Percentiles rank a stretch among this genome's conserved stretches.
Conservation (phyloP, 2,888 invertebrate species). For the Agapostemon virescens region DNA sequence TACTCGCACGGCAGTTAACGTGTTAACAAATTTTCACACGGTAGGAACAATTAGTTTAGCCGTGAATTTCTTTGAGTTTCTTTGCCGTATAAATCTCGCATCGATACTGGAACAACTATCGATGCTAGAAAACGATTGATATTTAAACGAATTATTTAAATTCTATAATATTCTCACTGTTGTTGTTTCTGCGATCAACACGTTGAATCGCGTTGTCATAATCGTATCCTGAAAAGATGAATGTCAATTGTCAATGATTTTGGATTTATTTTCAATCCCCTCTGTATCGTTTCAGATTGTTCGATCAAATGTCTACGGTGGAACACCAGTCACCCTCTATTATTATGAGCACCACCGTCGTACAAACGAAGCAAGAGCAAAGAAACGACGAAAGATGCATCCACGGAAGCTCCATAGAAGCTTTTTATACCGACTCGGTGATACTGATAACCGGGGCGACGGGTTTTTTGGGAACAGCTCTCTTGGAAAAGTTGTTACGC, state of each 20-base stretch:
- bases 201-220: too few species aligned
- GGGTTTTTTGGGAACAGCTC: slow-evolving; percentile 96
- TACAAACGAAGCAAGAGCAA: slow-evolving; percentile 69
- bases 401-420: slow-evolving; percentile 74
- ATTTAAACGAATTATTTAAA: not conserved
- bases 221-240: not conserved
- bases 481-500: slow-evolving; percentile 94
- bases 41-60: not conserved
- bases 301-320: slow-evolving; percentile 41
- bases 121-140: not conserved
- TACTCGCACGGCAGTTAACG: not conserved
- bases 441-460: slow-evolving; percentile 86
- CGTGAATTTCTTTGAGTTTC: not conserved
- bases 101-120: not conserved
- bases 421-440: slow-evolving; percentile 82
- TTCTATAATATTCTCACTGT: too few species aligned
- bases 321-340: slow-evolving; percentile 50
- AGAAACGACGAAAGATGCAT: slow-evolving; percentile 65
- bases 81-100: not conserved
- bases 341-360: slow-evolving; percentile 75
- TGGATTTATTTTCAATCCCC: too few species aligned
- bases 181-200: too few species aligned
- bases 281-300: slow-evolving; percentile 51
- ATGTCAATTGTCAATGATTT: not conserved
- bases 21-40: not conserved